A percentile compares a stretch with the other conserved stretches of the same genome.
phyloP scores from a whole-genome alignment of 2,797 vertebrate species.

The Lepilemur ruficaudatus region DNA sequence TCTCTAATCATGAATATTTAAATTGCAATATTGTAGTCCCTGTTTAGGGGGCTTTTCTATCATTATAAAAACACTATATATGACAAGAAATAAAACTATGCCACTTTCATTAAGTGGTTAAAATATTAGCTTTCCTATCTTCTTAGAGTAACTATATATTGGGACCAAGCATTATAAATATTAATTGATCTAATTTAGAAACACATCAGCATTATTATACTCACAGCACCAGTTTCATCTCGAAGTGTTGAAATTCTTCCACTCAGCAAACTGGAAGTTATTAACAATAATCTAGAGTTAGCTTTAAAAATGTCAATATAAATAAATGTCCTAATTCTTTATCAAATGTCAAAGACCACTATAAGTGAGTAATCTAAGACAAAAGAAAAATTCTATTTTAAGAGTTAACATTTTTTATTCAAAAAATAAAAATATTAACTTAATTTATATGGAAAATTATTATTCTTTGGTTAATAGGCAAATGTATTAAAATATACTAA shows the following conservation, averaged over 20 bases:
- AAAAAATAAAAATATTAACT: background rate
- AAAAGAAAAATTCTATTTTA: background rate
- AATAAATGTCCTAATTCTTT: background rate
- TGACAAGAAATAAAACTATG: background rate
- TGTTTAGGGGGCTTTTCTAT: background rate
- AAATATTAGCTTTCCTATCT: background rate
- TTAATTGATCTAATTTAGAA: background rate
- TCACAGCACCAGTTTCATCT: constrained; percentile 99
- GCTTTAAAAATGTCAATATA: constrained; percentile 14
- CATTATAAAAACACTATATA: background rate
- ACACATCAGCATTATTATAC: constrained; percentile 79
- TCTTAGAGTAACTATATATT: background rate
- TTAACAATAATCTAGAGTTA: constrained; percentile 54
- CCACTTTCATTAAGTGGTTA: background rate
- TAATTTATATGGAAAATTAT: background rate
- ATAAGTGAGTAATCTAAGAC: background rate
- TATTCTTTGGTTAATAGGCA: background rate
- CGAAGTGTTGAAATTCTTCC: constrained; percentile 98
- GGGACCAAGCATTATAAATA: background rate
- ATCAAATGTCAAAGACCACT: constrained; percentile 28
- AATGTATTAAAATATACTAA: background rate
- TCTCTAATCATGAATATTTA: background rate
- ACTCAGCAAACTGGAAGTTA: constrained; percentile 94
- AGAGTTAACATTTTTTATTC: constrained; percentile 12
- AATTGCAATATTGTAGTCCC: background rate